These are phyloP conservation scores for Antheraea assamensis DNA, from an alignment of 2,888 invertebrate species.

Conservation along the genomic window DNA sequence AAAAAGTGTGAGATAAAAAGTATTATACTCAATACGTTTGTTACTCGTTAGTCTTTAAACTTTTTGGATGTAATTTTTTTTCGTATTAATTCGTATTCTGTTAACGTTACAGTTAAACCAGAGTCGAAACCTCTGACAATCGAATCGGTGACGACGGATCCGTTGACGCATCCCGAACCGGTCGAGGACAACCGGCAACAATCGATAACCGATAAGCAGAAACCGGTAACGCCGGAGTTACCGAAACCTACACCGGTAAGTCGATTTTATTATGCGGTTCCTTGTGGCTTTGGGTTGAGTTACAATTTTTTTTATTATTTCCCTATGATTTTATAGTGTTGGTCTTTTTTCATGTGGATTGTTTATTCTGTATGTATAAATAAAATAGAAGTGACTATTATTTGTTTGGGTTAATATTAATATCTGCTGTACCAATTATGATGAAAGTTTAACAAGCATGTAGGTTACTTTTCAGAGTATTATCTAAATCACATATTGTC, in stretches of 20 bases:
- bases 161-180: slow-evolving; percentile 34
- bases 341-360: neutral
- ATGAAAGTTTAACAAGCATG: no score
- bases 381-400: no score
- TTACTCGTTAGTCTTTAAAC: no score
- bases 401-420: no score
- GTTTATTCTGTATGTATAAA: neutral
- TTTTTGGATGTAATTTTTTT: no score
- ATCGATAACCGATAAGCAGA: slow-evolving; percentile 27
- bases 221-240: slow-evolving; percentile 53
- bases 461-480: no score
- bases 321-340: neutral
- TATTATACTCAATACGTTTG: no score
- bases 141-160: slow-evolving; percentile 45
- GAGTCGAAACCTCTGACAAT: slow-evolving; percentile 46
- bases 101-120: slow-evolving; percentile 40
- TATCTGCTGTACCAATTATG: no score
- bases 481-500: no score
- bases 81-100: neutral
- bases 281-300: slow-evolving; percentile 19
- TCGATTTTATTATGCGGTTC: slow-evolving; percentile 29
- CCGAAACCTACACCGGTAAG: slow-evolving; percentile 75
- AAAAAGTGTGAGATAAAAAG: no score
- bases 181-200: slow-evolving; percentile 25
- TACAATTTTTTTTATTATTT: neutral